Evolutionary conservation across 2,113 vertebrate genomes (phyloP), one percentile per base, ranked within the genome.

Genomic region (Strix uralensis): DNA sequence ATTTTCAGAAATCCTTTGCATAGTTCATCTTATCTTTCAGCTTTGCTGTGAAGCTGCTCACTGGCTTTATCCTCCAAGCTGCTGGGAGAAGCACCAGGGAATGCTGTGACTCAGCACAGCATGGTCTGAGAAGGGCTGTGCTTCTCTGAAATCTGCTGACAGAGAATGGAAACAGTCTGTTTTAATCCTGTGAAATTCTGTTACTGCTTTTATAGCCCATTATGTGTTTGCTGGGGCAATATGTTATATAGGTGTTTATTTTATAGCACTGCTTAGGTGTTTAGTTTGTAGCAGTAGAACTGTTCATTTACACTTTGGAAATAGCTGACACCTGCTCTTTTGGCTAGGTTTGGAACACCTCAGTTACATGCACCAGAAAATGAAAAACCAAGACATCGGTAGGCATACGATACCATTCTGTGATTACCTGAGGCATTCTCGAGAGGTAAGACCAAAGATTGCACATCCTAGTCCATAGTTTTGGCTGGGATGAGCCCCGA

Each of bases 271-370:
- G 34, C 26, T 15, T 59, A 49, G 11, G 5, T 46, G 17, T n/a
- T 85, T 52, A 19, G 22, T 47, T 77, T 55, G 23, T 21, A 73
- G 36, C n/a, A 47, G 54, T 2, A 81, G 40, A 62, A 29, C 8
- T 86, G 18, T 81, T 80, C 1, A 22, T 59, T 86, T 52, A 21
- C 9, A 47, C 11, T 51, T 34, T 62, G 40, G n/a, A 94, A 86
- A 72, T 20, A 72, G 9, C 26, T 92, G 89, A 58, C 25, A 34
- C 3, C 25, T 93, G 44, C 77, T 88, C 90, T 95, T 63, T 98
- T 98, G 89, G 32, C 79, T 98, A 99, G 99, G 98, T 98, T 97
- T 98, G 82, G 99, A 99, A 90, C 96, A 94, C 17, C 74, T 97
- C 92, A 97, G 97, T 95, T 96, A 97, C 55, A 62, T 98, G 86